Conservation (phyloP, 2,888 invertebrate species). For the Polyploca ridens region DNA sequence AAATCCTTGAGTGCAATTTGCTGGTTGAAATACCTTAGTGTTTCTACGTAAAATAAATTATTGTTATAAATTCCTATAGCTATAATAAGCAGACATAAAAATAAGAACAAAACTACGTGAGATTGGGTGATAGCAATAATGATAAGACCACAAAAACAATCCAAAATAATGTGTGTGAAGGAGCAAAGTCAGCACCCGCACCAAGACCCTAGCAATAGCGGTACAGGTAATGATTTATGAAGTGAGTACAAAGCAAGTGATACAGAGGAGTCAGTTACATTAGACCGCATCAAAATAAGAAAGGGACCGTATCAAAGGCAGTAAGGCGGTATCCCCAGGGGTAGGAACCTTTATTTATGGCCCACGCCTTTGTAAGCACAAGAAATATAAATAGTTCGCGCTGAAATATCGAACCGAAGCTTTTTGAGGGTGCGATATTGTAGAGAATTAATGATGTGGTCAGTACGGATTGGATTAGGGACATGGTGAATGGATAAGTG, state of each 20-base stretch:
- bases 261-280: slow-evolving; percentile 68
- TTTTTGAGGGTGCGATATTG: slow-evolving; percentile 80
- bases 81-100: neutral
- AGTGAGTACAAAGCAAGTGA: slow-evolving; percentile 65
- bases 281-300: slow-evolving; percentile 80
- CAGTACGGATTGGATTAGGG: slow-evolving; percentile 80
- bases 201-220: slow-evolving; percentile 32
- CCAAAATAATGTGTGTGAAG: slow-evolving; percentile 14
- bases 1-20: neutral
- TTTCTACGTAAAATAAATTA: too few relatives aligned
- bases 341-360: slow-evolving; percentile 79
- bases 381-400: slow-evolving; percentile 82
- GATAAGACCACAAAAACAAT: slow-evolving; percentile 3
- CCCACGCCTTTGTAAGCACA: slow-evolving; percentile 74
- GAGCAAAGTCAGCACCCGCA: slow-evolving; percentile 32
- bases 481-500: slow-evolving; percentile 55
- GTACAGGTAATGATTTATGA: slow-evolving; percentile 79
- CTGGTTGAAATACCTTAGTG: neutral
- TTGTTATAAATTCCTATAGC: too few relatives aligned
- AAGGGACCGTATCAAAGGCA: slow-evolving; percentile 82
- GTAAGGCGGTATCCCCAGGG: slow-evolving; percentile 72
- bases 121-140: neutral
- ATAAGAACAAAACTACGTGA: neutral
- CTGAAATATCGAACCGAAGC: slow-evolving; percentile 76
- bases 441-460: slow-evolving; percentile 83